Conservation (phyloP, 2,113 vertebrate genomes). For the Ellobius talpinus region DNA sequence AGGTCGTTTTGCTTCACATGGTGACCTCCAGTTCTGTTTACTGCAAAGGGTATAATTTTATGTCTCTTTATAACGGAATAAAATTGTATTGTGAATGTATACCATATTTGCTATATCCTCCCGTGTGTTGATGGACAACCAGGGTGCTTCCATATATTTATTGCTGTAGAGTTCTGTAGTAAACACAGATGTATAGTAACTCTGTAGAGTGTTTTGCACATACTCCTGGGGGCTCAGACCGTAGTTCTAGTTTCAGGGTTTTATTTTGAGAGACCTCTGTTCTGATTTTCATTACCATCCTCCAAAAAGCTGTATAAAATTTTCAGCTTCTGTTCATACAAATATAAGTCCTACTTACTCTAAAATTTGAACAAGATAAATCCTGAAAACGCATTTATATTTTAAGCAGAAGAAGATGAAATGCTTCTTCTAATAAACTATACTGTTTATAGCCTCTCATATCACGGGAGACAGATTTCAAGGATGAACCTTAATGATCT, state of each 20-base stretch:
- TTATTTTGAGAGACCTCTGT: not conserved
- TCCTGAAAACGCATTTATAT: not conserved
- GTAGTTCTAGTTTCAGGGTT: too few relatives aligned
- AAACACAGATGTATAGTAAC: not conserved
- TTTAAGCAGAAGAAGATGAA: not conserved
- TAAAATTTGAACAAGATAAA: not conserved
- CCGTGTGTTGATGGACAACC: not conserved
- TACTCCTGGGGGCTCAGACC: not conserved
- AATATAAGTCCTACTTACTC: not conserved
- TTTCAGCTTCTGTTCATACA: not conserved
- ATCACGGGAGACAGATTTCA: not conserved
- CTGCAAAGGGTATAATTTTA: not conserved
- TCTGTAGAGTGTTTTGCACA: not conserved
- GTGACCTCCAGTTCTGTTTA: not conserved
- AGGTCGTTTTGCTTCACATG: not conserved
- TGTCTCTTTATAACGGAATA: not conserved
- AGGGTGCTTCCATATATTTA: too few relatives aligned
- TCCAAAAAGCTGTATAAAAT: not conserved
- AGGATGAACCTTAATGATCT: not conserved
- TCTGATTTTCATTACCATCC: not conserved
- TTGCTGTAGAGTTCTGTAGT: not conserved
- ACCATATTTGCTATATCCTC: not conserved
- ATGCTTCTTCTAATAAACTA: not conserved
- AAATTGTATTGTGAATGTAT: not conserved
- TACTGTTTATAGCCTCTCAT: not conserved